Base-by-base conservation (phyloP, 1,140 invertebrate genomes). In the Hypothenemus hampei region DNA sequence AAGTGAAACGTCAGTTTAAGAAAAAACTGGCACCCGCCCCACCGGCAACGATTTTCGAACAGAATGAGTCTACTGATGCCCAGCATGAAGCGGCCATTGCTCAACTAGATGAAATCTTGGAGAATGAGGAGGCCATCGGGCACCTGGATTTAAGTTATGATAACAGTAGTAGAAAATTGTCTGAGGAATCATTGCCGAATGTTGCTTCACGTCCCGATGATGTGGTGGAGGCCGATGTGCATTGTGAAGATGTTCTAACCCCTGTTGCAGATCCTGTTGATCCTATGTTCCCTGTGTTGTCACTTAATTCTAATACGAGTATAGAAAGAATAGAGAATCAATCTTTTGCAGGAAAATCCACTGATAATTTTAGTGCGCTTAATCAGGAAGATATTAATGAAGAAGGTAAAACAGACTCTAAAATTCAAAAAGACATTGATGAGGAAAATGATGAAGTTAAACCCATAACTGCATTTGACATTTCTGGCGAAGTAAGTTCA, bases 221-320 rank as follows among this genome's bases (percentile, higher is more conserved):
- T 58, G 60, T 64, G 10, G 49, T 64, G 13, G n/a, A n/a, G n/a
- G 64, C 60, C 22, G 61, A 59, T 59, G 59, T 66, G 4, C 64
- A 66, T 45, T 47, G 60, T 51, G 53, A 55, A 31, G 50, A 64
- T 53, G 48, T 63, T 52, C 10, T 26, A 15, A 51, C 45, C 31
- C 51, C 57, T 41, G 47, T 48, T 23, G 37, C 46, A 46, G 19
- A 35, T 52, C 33, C 52, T 13, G 39, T 35, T 23, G 16, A 10
- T 10, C 15, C n/a, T 56, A 8, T 13, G 24, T 21, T 40, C 18
- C 33, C 36, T n/a, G 21, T 19, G 40, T 47, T 23, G 13, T n/a
- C n/a, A n/a, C n/a, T n/a, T n/a, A n/a, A n/a, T n/a, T n/a, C n/a
- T n/a, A n/a, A n/a, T n/a, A n/a, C n/a, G n/a, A n/a, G n/a, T n/a